Conservation (phyloP, 2,113 vertebrate genomes). For the Danio rerio region GRCz12tu NC_133184.1:31098001-31098500, state of each 20-base stretch:
- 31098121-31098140: constrained; percentile 56
- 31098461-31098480: not conserved
- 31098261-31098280: constrained; percentile 11
- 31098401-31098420: not conserved
- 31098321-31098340: constrained; percentile 1
- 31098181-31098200: constrained; percentile 21
- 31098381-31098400: not conserved
- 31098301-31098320: constrained; percentile 14
- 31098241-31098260: constrained; percentile 20
- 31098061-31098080: constrained; percentile 52
- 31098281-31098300: constrained; percentile 30
- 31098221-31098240: constrained; percentile 18
- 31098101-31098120: constrained; percentile 62
- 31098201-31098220: constrained; percentile 24
- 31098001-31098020: constrained; percentile 55
- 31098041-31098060: constrained; percentile 46
- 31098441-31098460: not conserved
- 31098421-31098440: not conserved
- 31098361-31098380: constrained; percentile 7
- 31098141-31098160: constrained; percentile 39
- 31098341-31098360: constrained; percentile 10
- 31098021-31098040: constrained; percentile 54
- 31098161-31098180: constrained; percentile 32
- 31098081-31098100: constrained; percentile 49
- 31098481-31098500: not conserved